Evolutionary conservation across 92 coral and sea anemone genomes (phyloP).

Genomic region (Palythoa grandis): DNA sequence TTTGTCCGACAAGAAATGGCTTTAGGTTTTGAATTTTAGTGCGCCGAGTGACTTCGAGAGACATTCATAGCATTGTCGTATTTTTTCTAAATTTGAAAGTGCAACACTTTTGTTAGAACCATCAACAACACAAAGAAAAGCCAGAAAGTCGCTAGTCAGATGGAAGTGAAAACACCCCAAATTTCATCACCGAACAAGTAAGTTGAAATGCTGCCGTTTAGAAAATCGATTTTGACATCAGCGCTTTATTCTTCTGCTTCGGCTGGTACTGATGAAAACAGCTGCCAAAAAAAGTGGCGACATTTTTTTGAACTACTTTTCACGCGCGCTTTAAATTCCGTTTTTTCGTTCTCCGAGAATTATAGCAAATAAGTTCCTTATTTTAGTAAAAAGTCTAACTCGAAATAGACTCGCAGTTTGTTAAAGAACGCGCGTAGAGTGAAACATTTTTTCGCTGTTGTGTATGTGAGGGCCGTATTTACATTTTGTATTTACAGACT

Average conservation of each 20-base stretch:
- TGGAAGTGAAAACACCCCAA: background rate
- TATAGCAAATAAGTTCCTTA: background rate
- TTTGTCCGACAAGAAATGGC: background rate
- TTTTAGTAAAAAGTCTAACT: background rate
- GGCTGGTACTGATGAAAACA: slow-evolving; percentile 1
- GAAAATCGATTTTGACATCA: background rate
- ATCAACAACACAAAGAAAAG: background rate
- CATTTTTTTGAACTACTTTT: background rate
- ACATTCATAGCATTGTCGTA: background rate
- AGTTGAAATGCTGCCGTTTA: background rate
- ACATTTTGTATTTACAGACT: slow-evolving; percentile 78
- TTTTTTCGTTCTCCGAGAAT: background rate
- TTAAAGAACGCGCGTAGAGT: slow-evolving; percentile 37
- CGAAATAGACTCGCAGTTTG: background rate
- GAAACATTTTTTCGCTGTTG: slow-evolving; percentile 54
- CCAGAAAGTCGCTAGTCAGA: background rate
- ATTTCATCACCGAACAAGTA: slow-evolving; percentile 13
- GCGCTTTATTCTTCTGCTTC: background rate
- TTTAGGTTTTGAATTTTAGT: background rate
- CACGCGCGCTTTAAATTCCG: background rate
- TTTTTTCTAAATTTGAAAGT: background rate
- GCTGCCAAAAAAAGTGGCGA: slow-evolving; percentile 26
- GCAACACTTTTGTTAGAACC: background rate
- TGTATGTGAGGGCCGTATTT: slow-evolving; percentile 64
- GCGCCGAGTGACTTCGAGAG: background rate